phyloP scores from a whole-genome alignment of 1,140 invertebrate species.

The Microvelia longipes region DNA sequence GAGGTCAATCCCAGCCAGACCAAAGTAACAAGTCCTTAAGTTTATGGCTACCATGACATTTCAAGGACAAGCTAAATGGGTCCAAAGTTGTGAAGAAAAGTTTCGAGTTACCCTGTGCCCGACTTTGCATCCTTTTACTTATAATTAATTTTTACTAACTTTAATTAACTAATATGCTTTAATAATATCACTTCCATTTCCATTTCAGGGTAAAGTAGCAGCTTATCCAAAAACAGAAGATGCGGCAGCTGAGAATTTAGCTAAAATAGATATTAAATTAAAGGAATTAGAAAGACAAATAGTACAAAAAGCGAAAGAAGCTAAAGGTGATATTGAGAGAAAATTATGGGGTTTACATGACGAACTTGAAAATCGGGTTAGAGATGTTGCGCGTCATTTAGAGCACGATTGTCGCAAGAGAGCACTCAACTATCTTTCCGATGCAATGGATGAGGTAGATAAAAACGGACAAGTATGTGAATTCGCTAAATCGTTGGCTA shows the following conservation, averaged over 20 bases:
- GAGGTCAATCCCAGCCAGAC: too few relatives aligned
- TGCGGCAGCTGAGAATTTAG: background rate
- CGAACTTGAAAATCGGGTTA: background rate
- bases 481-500: background rate
- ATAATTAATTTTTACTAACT: too few relatives aligned
- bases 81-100: too few relatives aligned
- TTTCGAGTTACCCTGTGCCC: too few relatives aligned
- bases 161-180: too few relatives aligned
- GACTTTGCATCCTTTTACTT: too few relatives aligned
- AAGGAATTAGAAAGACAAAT: background rate
- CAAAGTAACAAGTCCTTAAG: too few relatives aligned
- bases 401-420: background rate
- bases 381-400: background rate
- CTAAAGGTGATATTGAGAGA: background rate
- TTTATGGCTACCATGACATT: too few relatives aligned
- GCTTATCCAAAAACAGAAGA: background rate
- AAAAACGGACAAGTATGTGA: background rate
- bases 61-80: too few relatives aligned
- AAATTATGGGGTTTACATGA: background rate
- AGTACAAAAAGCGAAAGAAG: background rate
- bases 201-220: background rate
- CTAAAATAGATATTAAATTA: background rate
- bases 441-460: background rate
- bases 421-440: background rate
- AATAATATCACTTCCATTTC: too few relatives aligned